These are phyloP conservation scores for Montipora capitata DNA, from an alignment of 92 coral and sea anemone species.

Conservation along the genomic window DNA sequence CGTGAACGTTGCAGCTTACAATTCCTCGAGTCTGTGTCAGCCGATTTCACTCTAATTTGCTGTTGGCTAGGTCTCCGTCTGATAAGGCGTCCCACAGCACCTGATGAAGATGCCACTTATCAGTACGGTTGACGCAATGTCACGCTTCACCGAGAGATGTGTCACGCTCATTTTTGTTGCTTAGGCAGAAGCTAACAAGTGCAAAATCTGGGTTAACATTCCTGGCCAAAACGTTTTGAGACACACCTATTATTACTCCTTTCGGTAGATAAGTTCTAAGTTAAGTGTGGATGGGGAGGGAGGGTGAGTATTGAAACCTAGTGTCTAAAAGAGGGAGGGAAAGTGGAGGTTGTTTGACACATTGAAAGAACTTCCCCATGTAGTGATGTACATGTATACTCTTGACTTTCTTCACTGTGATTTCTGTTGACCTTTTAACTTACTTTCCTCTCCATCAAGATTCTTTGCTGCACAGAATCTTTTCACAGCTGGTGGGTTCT, in stretches of 20 bases:
- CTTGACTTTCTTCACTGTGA: neutral
- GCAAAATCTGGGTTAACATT: too few species aligned
- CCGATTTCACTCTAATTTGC: slow-evolving; percentile 67
- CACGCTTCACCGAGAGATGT: neutral
- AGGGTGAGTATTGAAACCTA: too few species aligned
- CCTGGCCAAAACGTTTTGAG: too few species aligned
- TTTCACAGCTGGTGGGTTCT: slow-evolving; percentile 52
- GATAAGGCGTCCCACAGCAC: slow-evolving; percentile 84
- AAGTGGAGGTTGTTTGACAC: too few species aligned
- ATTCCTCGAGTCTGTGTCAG: slow-evolving; percentile 52
- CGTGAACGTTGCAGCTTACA: slow-evolving; percentile 88
- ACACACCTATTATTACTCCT: too few species aligned
- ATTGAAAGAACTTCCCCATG: too few species aligned
- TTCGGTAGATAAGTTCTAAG: too few species aligned
- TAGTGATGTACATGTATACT: too few species aligned
- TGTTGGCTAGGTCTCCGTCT: slow-evolving; percentile 91
- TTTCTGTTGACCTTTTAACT: neutral
- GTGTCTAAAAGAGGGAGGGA: too few species aligned
- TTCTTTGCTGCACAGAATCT: slow-evolving; percentile 19
- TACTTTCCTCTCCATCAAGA: slow-evolving; percentile 39
- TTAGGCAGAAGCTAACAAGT: too few species aligned
- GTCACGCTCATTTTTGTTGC: too few species aligned
- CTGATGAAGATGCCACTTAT: slow-evolving; percentile 22
- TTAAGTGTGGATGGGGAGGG: too few species aligned
- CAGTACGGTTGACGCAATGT: neutral